Conservation (phyloP, 2,113 vertebrate species). For the Pardalotus punctatus region DNA sequence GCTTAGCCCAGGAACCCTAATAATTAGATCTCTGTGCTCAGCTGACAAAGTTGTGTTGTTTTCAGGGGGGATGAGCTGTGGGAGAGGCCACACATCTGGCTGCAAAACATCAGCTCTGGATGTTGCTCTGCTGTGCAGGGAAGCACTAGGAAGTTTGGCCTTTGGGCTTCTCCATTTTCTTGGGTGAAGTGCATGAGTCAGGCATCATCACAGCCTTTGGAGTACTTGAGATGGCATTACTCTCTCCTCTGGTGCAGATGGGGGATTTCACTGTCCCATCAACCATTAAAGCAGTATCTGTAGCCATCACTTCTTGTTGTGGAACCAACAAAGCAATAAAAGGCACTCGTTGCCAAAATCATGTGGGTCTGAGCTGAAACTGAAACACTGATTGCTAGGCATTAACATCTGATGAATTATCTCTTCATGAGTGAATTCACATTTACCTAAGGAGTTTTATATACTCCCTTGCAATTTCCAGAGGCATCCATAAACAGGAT, state of each 20-base stretch:
- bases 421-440: background rate
- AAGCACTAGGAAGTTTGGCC: background rate
- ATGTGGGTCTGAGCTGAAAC: background rate
- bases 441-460: background rate
- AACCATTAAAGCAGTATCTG: background rate
- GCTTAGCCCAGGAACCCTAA: background rate
- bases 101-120: background rate
- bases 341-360: background rate
- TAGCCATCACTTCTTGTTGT: background rate
- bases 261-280: background rate
- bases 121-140: rapidly evolving
- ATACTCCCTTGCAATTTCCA: background rate
- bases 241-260: background rate
- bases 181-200: rapidly evolving
- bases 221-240: background rate
- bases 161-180: background rate
- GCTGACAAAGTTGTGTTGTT: background rate
- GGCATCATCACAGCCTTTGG: background rate
- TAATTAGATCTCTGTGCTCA: background rate
- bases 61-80: background rate
- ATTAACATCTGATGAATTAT: background rate
- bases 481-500: background rate
- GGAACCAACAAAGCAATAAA: background rate
- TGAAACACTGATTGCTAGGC: background rate
- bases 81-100: background rate